A percentile compares a stretch with the other conserved stretches of the same genome.
These are phyloP conservation scores for Sebastes iracundus DNA, from an alignment of 2,797 vertebrate species.

Conservation along the genomic window DNA sequence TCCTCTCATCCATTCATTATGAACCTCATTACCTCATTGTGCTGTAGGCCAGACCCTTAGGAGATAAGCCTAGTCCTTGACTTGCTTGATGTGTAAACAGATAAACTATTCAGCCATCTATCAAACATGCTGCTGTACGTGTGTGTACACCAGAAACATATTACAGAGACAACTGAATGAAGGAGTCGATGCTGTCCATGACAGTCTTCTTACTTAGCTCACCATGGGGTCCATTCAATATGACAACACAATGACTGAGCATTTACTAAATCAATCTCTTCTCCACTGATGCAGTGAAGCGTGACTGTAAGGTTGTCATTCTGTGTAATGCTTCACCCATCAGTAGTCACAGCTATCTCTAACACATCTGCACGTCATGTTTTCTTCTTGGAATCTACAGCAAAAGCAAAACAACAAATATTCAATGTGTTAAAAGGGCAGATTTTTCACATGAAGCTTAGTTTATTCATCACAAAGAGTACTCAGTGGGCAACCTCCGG, in stretches of 20 bases:
- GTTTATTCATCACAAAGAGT: background rate
- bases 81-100: slow-evolving; percentile 67
- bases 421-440: background rate
- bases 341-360: background rate
- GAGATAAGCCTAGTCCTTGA: slow-evolving; percentile 65
- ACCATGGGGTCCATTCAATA: background rate
- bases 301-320: slow-evolving; percentile 4
- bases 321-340: slow-evolving; percentile 11
- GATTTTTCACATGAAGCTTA: background rate
- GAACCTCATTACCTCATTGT: slow-evolving; percentile 68
- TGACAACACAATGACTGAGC: background rate
- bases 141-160: slow-evolving; percentile 8
- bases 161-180: slow-evolving; percentile 21
- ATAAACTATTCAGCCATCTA: slow-evolving; percentile 49
- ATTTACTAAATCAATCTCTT: slow-evolving; percentile 25
- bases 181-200: background rate
- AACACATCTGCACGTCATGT: background rate
- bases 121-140: slow-evolving; percentile 34
- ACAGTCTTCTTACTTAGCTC: slow-evolving; percentile 7
- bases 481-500: background rate
- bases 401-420: background rate
- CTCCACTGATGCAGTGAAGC: slow-evolving; percentile 31
- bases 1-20: slow-evolving; percentile 68
- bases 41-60: slow-evolving; percentile 55
- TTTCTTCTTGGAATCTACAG: background rate